Evolutionary conservation across 2,113 vertebrate species (phyloP).

Genomic region (Tautogolabrus adspersus): DNA sequence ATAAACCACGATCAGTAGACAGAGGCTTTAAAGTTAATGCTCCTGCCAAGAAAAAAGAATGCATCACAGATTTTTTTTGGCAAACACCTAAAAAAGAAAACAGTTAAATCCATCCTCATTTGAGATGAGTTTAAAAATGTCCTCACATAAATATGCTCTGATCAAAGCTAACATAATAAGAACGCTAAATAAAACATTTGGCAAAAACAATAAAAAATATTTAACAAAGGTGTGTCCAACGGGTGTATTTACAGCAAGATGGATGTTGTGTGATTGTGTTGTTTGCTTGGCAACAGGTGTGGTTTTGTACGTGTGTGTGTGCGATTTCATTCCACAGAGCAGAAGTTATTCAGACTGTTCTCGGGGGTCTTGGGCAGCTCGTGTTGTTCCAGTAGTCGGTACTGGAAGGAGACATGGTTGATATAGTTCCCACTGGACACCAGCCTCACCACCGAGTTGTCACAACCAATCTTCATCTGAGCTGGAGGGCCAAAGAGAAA

Average conservation of each 20-base stretch:
- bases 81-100: slow-evolving; percentile 17
- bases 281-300: neutral
- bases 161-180: slow-evolving; percentile 27
- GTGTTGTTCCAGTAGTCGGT: slow-evolving; percentile 87
- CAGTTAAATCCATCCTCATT: slow-evolving; percentile 25
- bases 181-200: slow-evolving; percentile 39
- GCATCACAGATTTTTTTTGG: slow-evolving; percentile 29
- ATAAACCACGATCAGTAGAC: slow-evolving; percentile 24
- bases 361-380: slow-evolving; percentile 86
- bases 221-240: slow-evolving; percentile 18
- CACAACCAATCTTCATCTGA: slow-evolving; percentile 96
- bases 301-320: slow-evolving; percentile 23
- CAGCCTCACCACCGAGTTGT: slow-evolving; percentile 93
- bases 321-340: slow-evolving; percentile 75
- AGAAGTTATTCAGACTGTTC: slow-evolving; percentile 92
- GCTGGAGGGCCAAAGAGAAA: slow-evolving; percentile 77
- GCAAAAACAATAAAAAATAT: slow-evolving; percentile 60
- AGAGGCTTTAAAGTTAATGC: slow-evolving; percentile 2
- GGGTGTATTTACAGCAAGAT: slow-evolving; percentile 62
- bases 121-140: slow-evolving; percentile 23
- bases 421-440: slow-evolving; percentile 94
- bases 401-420: slow-evolving; percentile 95
- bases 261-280: slow-evolving; percentile 6
- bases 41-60: slow-evolving; percentile 25
- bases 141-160: slow-evolving; percentile 56